Conservation (phyloP, 1,140 invertebrate species). For the Centruroides sculpturatus region DNA sequence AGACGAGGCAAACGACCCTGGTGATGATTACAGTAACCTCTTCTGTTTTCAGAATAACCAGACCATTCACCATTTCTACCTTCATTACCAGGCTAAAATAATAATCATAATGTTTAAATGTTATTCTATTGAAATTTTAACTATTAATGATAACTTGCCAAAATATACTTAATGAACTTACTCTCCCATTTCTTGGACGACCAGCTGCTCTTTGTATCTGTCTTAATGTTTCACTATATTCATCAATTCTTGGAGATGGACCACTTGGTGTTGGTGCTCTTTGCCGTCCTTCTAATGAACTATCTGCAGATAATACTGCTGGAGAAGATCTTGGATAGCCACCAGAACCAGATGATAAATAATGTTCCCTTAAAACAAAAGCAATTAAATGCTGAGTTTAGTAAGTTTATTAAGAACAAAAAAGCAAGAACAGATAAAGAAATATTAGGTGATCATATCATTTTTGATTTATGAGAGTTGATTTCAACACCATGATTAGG, state of each 20-base stretch:
- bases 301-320: not conserved
- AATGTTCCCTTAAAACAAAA: no score
- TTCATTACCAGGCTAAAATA: not conserved
- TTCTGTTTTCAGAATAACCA: slow-evolving; percentile 5
- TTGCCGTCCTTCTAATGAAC: slow-evolving; percentile 3
- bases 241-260: slow-evolving; percentile 12
- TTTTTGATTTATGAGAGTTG: no score
- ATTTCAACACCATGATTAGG: no score
- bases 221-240: slow-evolving; percentile 12
- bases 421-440: no score
- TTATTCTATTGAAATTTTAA: not conserved
- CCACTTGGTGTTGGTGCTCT: slow-evolving; percentile 2
- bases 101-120: not conserved
- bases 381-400: no score
- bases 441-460: no score
- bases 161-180: not conserved
- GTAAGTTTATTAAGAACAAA: no score
- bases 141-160: not conserved
- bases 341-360: no score
- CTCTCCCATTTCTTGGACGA: slow-evolving; percentile 3
- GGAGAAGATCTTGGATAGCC: no score
- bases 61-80: slow-evolving; percentile 6
- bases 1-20: slow-evolving; percentile 13
- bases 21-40: slow-evolving; percentile 3
- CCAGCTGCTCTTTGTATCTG: slow-evolving; percentile 10